Conservation (phyloP, 2,113 vertebrate genomes). For the Pollimyrus isidori region DNA sequence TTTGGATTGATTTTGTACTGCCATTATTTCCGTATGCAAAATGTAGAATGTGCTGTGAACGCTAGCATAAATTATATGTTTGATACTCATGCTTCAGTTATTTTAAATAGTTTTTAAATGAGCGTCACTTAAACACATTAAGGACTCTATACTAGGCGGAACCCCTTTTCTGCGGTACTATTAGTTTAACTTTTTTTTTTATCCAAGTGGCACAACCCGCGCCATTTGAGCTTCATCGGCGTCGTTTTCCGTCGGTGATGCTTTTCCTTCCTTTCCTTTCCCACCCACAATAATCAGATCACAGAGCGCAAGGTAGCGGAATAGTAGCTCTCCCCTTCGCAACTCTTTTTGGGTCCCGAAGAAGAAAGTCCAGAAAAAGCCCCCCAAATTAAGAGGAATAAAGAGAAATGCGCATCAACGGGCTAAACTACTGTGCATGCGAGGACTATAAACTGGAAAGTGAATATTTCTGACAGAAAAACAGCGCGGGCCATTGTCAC, state of each 20-base stretch:
- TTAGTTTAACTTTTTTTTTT: neutral
- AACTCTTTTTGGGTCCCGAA: slow-evolving; percentile 5
- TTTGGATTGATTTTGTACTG: neutral
- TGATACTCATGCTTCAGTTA: neutral
- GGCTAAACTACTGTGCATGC: slow-evolving; percentile 36
- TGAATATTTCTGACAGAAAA: slow-evolving; percentile 25
- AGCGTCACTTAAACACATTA: neutral
- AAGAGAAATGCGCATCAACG: slow-evolving; percentile 49
- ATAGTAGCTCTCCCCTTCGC: slow-evolving; percentile 8
- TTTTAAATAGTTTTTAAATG: neutral
- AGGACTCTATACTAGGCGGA: too few relatives aligned
- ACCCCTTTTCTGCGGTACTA: neutral
- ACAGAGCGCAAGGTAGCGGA: slow-evolving; percentile 27
- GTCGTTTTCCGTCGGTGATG: slow-evolving; percentile 52
- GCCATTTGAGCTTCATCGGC: slow-evolving; percentile 1
- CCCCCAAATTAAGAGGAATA: neutral
- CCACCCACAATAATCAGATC: slow-evolving; percentile 52
- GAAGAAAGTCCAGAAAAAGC: neutral
- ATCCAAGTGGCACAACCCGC: neutral
- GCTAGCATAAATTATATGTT: neutral
- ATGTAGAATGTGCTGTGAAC: neutral
- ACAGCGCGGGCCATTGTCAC: neutral
- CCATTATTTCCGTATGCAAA: neutral
- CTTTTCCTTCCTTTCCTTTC: slow-evolving; percentile 71
- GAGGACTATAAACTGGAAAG: slow-evolving; percentile 41